These are phyloP conservation scores for Thymelicus lineola DNA, from an alignment of 2,888 invertebrate species.

Conservation along the genomic window DNA sequence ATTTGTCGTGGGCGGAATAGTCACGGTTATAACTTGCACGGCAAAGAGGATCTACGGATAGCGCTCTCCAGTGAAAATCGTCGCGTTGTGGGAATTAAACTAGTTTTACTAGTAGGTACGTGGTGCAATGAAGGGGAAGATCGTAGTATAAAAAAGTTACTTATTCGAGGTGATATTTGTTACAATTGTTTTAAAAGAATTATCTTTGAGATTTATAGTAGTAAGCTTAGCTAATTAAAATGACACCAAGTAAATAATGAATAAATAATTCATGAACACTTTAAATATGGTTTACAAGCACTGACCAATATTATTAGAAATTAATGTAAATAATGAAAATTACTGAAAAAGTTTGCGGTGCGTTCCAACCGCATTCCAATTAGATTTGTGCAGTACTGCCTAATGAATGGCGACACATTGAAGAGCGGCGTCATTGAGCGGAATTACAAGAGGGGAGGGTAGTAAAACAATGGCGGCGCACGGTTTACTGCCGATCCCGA, in stretches of 20 bases:
- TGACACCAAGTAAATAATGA: too few relatives aligned
- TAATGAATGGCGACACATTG: constrained; percentile 67
- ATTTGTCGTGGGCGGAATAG: constrained; percentile 42
- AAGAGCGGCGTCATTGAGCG: constrained; percentile 60
- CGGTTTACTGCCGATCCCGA: constrained; percentile 67
- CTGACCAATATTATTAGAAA: constrained; percentile 19
- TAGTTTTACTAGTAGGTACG: constrained; percentile 20
- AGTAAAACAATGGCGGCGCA: constrained; percentile 69
- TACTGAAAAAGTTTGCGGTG: constrained; percentile 28
- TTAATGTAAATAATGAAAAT: constrained; percentile 26
- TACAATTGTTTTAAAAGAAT: not conserved
- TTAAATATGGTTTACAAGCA: not conserved
- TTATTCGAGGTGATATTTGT: not conserved
- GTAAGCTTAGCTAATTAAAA: too few relatives aligned
- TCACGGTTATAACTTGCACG: constrained; percentile 37
- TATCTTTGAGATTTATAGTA: too few relatives aligned
- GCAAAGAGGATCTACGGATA: constrained; percentile 37
- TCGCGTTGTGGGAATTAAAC: constrained; percentile 22
- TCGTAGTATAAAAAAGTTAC: not conserved
- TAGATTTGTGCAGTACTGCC: constrained; percentile 47
- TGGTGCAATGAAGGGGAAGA: constrained; percentile 8
- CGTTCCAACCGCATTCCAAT: constrained; percentile 30
- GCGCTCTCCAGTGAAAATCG: constrained; percentile 27
- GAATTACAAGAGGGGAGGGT: constrained; percentile 63
- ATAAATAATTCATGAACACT: too few relatives aligned